phyloP scores from a whole-genome alignment of 2,888 invertebrate genomes.

The Calameuta filiformis region DNA sequence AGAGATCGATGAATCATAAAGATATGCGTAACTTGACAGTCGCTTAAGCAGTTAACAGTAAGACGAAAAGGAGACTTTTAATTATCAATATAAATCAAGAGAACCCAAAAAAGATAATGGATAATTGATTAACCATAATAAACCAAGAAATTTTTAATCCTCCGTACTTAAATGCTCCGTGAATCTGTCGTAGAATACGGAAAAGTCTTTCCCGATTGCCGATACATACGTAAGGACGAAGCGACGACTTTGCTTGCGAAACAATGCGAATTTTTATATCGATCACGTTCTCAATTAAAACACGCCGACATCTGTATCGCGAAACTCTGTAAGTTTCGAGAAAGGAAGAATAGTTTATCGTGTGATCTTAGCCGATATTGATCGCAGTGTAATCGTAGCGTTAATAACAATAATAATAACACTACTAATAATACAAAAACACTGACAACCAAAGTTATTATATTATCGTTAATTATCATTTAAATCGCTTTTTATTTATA shows the following conservation, averaged over 20 bases:
- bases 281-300: background rate
- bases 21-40: background rate
- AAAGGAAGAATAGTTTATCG: background rate
- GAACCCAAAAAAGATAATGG: background rate
- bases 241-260: background rate
- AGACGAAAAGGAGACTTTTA: background rate
- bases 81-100: background rate
- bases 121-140: background rate
- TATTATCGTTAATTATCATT: slow-evolving; percentile 21
- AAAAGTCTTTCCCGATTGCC: background rate
- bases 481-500: slow-evolving; percentile 3
- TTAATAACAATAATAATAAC: slow-evolving; percentile 4
- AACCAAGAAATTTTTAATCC: background rate
- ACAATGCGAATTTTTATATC: background rate
- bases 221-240: background rate
- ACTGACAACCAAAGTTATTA: slow-evolving; percentile 51
- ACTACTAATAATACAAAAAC: slow-evolving; percentile 18
- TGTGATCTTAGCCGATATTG: background rate
- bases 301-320: background rate
- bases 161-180: background rate
- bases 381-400: background rate
- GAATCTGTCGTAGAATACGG: background rate
- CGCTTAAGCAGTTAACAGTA: background rate
- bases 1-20: background rate
- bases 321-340: background rate